Conservation (phyloP, 2,113 vertebrate species). For the Epinephelus moara region DNA sequence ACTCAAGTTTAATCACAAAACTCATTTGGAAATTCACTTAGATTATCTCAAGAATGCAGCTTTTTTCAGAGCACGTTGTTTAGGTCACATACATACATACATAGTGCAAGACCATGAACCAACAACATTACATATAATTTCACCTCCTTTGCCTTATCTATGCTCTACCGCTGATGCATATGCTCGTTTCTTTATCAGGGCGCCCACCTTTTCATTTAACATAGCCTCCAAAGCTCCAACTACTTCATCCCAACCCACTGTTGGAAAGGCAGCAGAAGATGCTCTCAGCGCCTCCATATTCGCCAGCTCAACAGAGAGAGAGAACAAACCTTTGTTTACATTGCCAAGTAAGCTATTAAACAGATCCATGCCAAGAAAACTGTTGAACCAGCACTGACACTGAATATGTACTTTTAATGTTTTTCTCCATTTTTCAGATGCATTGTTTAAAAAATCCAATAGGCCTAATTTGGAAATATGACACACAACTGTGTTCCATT, state of each 20-base stretch:
- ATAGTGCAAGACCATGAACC: neutral
- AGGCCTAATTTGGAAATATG: neutral
- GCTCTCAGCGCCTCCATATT: neutral
- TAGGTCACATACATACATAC: neutral
- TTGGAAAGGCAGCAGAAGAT: fast-evolving
- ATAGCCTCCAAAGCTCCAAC: too few relatives aligned
- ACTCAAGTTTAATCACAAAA: neutral
- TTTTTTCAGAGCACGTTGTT: neutral
- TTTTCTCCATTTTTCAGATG: neutral
- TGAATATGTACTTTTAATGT: neutral
- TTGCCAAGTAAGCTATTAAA: constrained; percentile 3
- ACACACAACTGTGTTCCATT: neutral
- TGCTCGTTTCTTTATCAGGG: neutral
- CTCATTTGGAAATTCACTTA: neutral
- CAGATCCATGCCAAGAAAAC: neutral
- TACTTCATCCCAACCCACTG: fast-evolving
- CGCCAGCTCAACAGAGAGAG: neutral
- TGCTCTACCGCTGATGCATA: neutral
- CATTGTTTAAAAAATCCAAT: neutral
- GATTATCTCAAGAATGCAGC: constrained; percentile 1
- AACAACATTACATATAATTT: neutral
- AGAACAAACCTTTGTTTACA: neutral
- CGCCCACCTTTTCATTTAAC: neutral
- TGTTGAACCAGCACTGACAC: neutral
- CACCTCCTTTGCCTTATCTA: neutral